phyloP scores from a whole-genome alignment of 2,113 vertebrate species.

The Helogale parvula region DNA sequence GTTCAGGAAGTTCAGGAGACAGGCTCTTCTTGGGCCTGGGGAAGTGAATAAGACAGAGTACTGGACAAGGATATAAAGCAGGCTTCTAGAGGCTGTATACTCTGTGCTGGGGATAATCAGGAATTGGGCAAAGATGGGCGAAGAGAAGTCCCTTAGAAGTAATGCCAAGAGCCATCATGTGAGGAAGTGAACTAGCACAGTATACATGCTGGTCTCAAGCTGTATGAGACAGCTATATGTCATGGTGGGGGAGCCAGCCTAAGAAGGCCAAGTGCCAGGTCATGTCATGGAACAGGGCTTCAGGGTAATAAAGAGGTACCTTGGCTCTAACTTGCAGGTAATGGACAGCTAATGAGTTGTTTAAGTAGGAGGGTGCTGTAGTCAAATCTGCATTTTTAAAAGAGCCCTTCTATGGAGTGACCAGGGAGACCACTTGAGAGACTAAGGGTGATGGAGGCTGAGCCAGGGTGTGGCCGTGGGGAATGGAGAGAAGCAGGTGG shows the following conservation, averaged over 20 bases:
- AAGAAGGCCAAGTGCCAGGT: neutral
- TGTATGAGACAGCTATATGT: no score
- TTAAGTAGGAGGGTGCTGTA: neutral
- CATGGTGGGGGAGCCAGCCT: neutral
- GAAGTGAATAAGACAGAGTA: accelerated
- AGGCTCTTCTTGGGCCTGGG: neutral
- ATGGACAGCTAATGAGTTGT: neutral
- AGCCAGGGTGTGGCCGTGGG: neutral
- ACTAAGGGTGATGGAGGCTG: neutral
- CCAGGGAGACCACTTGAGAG: neutral
- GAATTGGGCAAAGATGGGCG: neutral
- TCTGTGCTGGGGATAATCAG: neutral
- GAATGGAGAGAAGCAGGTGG: neutral
- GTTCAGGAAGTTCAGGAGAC: neutral
- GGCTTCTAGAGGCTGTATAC: neutral
- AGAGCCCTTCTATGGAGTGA: neutral
- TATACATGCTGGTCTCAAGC: no score
- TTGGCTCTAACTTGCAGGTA: neutral
- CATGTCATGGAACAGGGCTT: neutral
- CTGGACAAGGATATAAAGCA: neutral
- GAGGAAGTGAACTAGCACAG: neutral
- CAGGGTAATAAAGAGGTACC: neutral
- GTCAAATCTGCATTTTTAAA: neutral
- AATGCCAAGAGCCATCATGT: neutral
- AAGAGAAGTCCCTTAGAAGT: neutral